Base-by-base conservation (phyloP, 2,113 vertebrate genomes). In the Ailurus styani region DNA sequence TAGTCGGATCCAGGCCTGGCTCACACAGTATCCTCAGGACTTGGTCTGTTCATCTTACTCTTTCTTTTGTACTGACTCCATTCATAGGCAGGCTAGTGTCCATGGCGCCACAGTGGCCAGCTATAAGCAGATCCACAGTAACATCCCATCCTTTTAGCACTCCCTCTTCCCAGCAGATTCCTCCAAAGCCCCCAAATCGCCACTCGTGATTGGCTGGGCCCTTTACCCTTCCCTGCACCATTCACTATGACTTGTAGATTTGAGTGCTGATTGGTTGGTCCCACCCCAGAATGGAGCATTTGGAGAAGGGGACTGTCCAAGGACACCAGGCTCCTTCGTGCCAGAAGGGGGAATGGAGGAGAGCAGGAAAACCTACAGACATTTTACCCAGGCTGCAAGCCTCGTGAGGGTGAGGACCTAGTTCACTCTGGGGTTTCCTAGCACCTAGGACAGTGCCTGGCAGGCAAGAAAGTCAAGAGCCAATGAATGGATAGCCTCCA, bases 391-490 rank as follows among this genome's bases (percentile, higher is more conserved):
- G 73, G 37, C 68, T 66, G 47, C n/a, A 64, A 70, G 42, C 25
- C 66, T 77, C 34, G 0, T 0, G 25, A 57, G 27, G 25, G 13
- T 0, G 1, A 85, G 42, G 14, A 34, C 68, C 62, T 52, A n/a
- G 23, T 47, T 87, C 64, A 29, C 34, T 5, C 1, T 0, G 2
- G 12, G 45, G n/a, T 42, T 42, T n/a, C 37, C 47, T 20, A 25
- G 54, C 83, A 29, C 31, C 31, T 18, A 23, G 82, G 86, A 77
- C 75, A 25, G 66, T 62, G 42, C 73, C 79, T 77, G 47, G 42
- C 11, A 0, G 40, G 1, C 18, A 11, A 20, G 23, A 3, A 18
- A 3, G 47, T 13, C 2, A 7, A 0, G 3, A 57, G 25, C 1
- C 27, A 52, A 25, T 55, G 31, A 37, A 40, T 15, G 77, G 2